Percentiles rank a stretch among this genome's conserved stretches.
Evolutionary conservation across 2,888 invertebrate species (phyloP).

Genomic region (Drosophila tanythrix): DNA sequence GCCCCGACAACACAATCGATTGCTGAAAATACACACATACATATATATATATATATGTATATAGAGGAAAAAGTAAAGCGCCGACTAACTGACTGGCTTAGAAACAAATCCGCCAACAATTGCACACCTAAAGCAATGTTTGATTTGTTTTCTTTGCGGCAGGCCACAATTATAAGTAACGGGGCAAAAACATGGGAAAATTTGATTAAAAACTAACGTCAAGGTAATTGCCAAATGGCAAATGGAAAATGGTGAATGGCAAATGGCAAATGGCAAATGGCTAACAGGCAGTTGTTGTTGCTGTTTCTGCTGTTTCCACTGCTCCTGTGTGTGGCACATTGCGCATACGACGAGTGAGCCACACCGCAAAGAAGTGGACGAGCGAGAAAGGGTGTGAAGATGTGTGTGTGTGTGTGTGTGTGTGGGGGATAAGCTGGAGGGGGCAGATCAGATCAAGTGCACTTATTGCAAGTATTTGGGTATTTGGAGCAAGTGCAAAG

Average conservation of each 20-base stretch:
- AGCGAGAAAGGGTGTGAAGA: neutral
- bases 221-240: slow-evolving; percentile 60
- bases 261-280: slow-evolving; percentile 49
- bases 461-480: slow-evolving; percentile 68
- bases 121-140: neutral
- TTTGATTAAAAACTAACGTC: slow-evolving; percentile 74
- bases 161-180: slow-evolving; percentile 50
- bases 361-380: neutral
- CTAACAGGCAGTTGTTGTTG: neutral
- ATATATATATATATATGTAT: neutral
- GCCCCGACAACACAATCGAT: slow-evolving; percentile 66
- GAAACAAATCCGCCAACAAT: slow-evolving; percentile 6
- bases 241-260: slow-evolving; percentile 13
- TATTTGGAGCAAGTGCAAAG: slow-evolving; percentile 84
- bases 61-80: slow-evolving; percentile 11
- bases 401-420: neutral
- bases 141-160: slow-evolving; percentile 11
- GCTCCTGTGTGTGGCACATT: slow-evolving; percentile 29
- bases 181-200: slow-evolving; percentile 55
- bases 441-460: slow-evolving; percentile 22
- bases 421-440: neutral
- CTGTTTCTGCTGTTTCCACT: neutral
- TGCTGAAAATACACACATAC: slow-evolving; percentile 13
- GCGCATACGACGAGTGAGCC: slow-evolving; percentile 35
- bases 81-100: slow-evolving; percentile 39